Conservation (phyloP, 2,888 invertebrate genomes). For the Scelioninae gen. 2 region DNA sequence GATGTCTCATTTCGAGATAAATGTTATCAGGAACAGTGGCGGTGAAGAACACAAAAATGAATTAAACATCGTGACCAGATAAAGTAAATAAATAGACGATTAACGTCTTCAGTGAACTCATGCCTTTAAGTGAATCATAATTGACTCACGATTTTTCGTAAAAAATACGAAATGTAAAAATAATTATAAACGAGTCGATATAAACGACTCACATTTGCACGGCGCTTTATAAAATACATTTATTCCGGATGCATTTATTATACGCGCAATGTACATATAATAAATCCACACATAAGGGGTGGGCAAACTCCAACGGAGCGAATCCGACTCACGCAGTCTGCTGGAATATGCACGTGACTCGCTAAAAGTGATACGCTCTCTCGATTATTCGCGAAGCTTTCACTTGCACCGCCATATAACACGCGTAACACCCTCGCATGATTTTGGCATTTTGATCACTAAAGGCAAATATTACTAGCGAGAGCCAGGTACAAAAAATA, state of each 20-base stretch:
- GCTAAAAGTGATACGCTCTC: slow-evolving; percentile 26
- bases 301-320: slow-evolving; percentile 4
- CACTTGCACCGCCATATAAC: slow-evolving; percentile 23
- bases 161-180: background rate
- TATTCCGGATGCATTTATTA: slow-evolving; percentile 24
- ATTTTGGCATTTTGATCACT: slow-evolving; percentile 27
- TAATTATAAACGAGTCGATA: background rate
- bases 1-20: no score
- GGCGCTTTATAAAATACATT: slow-evolving; percentile 24
- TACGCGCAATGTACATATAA: slow-evolving; percentile 24
- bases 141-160: background rate
- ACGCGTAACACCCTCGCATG: slow-evolving; percentile 18
- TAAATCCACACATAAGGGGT: background rate
- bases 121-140: slow-evolving; percentile 1
- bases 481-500: slow-evolving; percentile 4
- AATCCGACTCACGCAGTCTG: background rate
- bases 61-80: no score
- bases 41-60: background rate
- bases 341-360: slow-evolving; percentile 19
- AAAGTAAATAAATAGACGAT: background rate
- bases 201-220: background rate
- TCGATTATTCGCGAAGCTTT: slow-evolving; percentile 27
- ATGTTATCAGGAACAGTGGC: no score
- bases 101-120: background rate
- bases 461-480: slow-evolving; percentile 17